Evolutionary conservation across 2,113 vertebrate genomes (phyloP).

Genomic region (Crypturellus undulatus): DNA sequence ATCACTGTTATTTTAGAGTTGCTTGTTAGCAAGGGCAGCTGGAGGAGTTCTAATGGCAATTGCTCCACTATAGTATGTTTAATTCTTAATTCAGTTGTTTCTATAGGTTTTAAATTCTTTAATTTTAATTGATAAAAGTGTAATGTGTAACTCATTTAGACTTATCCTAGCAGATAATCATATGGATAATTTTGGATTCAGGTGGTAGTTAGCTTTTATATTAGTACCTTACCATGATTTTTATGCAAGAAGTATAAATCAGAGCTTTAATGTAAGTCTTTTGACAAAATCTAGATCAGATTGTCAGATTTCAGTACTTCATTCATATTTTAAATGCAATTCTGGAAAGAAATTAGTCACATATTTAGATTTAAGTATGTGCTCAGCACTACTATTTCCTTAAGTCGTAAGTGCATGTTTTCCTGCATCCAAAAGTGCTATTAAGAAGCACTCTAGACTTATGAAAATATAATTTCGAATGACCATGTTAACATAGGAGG

Average conservation of each 20-base stretch:
- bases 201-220: background rate
- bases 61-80: conserved; percentile 14
- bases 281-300: background rate
- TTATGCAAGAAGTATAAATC: background rate
- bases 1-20: conserved; percentile 62
- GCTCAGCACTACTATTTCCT: background rate
- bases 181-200: background rate
- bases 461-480: background rate
- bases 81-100: conserved; percentile 5
- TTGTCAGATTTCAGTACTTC: background rate
- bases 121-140: conserved; percentile 1
- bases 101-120: background rate
- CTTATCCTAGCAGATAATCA: background rate
- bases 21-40: conserved; percentile 54
- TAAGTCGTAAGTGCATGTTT: background rate
- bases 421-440: background rate
- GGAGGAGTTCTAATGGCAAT: conserved; percentile 41
- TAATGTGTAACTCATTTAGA: background rate
- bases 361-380: background rate
- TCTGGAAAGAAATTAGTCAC: conserved; percentile 11
- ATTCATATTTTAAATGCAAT: background rate
- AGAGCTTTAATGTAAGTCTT: background rate
- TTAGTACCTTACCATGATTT: background rate
- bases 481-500: background rate
- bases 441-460: background rate